A percentile compares a stretch with the other conserved stretches of the same genome.
Conservation (phyloP, 2,113 vertebrate genomes). For the Haliaeetus leucogaster region DNA sequence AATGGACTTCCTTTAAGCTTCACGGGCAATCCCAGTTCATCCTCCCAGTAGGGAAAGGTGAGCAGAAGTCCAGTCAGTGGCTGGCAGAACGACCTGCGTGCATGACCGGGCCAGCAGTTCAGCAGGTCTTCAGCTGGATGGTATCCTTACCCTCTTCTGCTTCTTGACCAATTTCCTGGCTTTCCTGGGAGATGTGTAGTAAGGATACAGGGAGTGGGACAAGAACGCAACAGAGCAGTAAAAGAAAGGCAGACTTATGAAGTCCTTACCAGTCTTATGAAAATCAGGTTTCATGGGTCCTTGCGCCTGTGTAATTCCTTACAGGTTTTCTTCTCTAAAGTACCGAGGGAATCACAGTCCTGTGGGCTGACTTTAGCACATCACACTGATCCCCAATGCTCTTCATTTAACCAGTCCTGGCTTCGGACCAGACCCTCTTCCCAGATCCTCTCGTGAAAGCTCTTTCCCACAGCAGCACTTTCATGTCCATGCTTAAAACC, state of each 20-base stretch:
- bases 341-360: accelerated
- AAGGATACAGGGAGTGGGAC: neutral
- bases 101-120: neutral
- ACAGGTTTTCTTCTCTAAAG: neutral
- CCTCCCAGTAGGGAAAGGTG: neutral
- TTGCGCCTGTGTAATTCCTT: neutral
- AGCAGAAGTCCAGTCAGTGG: neutral
- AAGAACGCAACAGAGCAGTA: neutral
- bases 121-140: neutral
- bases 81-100: neutral
- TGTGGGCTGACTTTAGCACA: neutral
- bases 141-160: neutral
- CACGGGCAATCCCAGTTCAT: neutral
- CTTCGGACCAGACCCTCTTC: neutral
- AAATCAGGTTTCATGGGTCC: neutral
- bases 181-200: neutral
- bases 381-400: neutral
- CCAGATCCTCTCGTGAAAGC: neutral
- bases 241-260: neutral
- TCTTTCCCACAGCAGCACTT: neutral
- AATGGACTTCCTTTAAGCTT: neutral
- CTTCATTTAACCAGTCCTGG: neutral
- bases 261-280: neutral
- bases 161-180: neutral
- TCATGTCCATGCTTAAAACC: neutral